A percentile compares a stretch with the other conserved stretches of the same genome.
phyloP scores from a whole-genome alignment of 1,140 invertebrate species.

The Octopus bimaculoides region DNA sequence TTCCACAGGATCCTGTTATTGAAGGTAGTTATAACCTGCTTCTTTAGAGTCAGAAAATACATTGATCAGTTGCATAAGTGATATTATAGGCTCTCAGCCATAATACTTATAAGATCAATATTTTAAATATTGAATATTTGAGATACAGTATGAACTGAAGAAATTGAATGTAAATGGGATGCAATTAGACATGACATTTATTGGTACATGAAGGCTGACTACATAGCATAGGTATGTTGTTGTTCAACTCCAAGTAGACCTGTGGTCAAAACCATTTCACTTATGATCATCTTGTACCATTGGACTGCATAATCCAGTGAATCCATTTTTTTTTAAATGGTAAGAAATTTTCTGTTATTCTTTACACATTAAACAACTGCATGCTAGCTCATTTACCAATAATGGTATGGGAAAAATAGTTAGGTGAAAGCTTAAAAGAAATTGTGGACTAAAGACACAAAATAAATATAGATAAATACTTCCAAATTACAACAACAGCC shows the following conservation, averaged over 20 bases:
- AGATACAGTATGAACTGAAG: neutral
- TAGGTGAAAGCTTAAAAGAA: no score
- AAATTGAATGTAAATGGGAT: slow-evolving; percentile 64
- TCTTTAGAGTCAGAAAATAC: neutral
- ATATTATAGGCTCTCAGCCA: neutral
- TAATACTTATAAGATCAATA: neutral
- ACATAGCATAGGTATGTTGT: no score
- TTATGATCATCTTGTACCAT: no score
- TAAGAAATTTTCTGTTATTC: no score
- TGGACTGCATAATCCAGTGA: no score
- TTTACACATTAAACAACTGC: no score
- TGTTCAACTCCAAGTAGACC: no score
- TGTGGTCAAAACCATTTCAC: no score
- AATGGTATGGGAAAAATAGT: no score
- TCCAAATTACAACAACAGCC: neutral
- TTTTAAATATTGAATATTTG: neutral
- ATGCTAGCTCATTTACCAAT: no score
- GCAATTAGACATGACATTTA: slow-evolving; percentile 57
- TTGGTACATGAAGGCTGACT: slow-evolving; percentile 62
- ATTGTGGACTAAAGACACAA: no score
- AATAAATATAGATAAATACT: slow-evolving; percentile 55
- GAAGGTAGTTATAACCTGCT: slow-evolving; percentile 63
- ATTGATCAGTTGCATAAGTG: neutral
- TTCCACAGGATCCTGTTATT: slow-evolving; percentile 77
- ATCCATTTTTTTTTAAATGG: no score